Evolutionary conservation across 2,113 vertebrate genomes (phyloP).

Genomic region (Pollachius pollachius): DNA sequence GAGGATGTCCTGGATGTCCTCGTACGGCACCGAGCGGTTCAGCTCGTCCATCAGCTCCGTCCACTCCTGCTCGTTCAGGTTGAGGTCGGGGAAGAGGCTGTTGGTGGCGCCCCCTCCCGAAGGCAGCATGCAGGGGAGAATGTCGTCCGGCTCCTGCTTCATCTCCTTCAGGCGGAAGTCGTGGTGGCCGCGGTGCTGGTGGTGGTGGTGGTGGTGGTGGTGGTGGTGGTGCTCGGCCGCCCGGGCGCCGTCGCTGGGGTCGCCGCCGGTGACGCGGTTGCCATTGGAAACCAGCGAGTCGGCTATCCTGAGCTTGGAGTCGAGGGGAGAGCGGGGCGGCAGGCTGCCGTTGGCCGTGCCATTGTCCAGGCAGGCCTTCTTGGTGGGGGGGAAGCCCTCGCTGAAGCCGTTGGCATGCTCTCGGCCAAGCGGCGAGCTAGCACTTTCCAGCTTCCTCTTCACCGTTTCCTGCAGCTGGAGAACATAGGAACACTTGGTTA

Average conservation of each 20-base stretch:
- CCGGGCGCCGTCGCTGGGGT: conserved; percentile 65
- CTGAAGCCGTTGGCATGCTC: conserved; percentile 87
- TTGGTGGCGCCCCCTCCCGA: conserved; percentile 80
- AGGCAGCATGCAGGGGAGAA: conserved; percentile 87
- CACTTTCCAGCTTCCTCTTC: conserved; percentile 88
- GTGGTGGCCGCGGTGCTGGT: conserved; percentile 42
- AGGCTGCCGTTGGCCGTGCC: conserved; percentile 79
- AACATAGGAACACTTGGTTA: not conserved
- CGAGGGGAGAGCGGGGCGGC: conserved; percentile 76
- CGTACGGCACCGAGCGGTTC: conserved; percentile 89
- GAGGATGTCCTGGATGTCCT: conserved; percentile 98
- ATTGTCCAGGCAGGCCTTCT: conserved; percentile 84
- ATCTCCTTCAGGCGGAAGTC: conserved; percentile 86
- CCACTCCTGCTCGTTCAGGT: conserved; percentile 98
- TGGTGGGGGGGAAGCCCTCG: conserved; percentile 83
- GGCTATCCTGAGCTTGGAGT: conserved; percentile 73
- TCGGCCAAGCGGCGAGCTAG: conserved; percentile 82
- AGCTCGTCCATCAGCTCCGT: conserved; percentile 97
- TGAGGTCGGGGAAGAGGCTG: conserved; percentile 93
- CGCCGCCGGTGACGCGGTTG: conserved; percentile 66
- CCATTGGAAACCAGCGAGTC: conserved; percentile 75
- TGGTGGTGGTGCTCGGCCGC: conserved; percentile 36
- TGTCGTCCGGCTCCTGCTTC: conserved; percentile 96
- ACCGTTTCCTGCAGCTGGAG: conserved; percentile 87
- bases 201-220: too few species aligned